Base-by-base conservation (phyloP, 1,140 invertebrate species). In the Cryptotermes secundus region DNA sequence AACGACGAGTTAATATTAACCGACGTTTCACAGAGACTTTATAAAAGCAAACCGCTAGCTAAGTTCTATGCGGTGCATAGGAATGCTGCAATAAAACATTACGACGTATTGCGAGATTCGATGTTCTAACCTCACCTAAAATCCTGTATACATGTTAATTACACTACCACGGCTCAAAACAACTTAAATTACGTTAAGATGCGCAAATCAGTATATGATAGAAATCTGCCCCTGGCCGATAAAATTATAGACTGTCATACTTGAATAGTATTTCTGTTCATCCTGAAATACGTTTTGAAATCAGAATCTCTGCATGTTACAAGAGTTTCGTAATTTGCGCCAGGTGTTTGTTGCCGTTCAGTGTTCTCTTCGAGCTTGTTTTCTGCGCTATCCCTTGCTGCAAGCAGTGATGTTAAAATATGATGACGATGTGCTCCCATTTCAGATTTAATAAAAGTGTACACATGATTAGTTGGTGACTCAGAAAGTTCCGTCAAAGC, bases 371-470 rank as follows among this genome's bases (percentile, higher is more conserved):
- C 16, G 1, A 36, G 26, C 3, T n/a, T 45, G 16, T 81, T 45
- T 38, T 45, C 42, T 81, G 42, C 34, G 26, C 34, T 36, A 10
- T 81, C 22, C 35, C 26, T 36, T 38, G 80, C 80, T 36, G 34
- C 80, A 38, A 81, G 80, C 3, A 45, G 12, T 34, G 34, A 81
- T 14, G 34, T 24, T 38, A 81, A 36, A 45, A 81, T n/a, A 12
- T 38, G 80, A 45, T 81, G 80, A 1, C 80, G 80, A 81, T 34
- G 6, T 45, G 42, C 6, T 36, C 42, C 80, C 80, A 81, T 31
- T 35, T 81, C 80, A 81, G 34, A 35, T 45, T 81, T 81, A 24
- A 81, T n/a, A 81, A 38, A 81, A 26, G 7, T 45, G 35, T 81
- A 81, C 12, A 81, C 80, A 45, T 81, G 80, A n/a, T 81, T 81